Evolutionary conservation across 1,140 invertebrate species (phyloP).

Genomic region (Platorchestia sp.): DNA sequence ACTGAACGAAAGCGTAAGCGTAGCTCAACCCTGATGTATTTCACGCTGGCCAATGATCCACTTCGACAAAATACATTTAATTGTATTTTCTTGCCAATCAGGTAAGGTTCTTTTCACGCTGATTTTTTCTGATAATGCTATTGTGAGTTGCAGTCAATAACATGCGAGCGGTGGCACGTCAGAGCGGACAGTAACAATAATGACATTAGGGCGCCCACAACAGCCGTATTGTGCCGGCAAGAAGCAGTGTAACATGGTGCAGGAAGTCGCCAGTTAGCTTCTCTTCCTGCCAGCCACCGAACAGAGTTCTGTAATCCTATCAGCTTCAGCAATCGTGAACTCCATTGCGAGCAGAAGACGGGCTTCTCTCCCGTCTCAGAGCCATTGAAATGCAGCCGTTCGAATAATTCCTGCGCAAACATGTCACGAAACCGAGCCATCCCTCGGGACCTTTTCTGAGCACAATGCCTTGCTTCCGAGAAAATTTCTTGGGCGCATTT

Average conservation of each 20-base stretch:
- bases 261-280: slow-evolving; percentile 40
- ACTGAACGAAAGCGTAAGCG: too few relatives aligned
- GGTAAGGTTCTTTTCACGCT: neutral
- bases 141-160: neutral
- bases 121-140: neutral
- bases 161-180: neutral
- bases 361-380: neutral
- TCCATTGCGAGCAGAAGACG: slow-evolving; percentile 21
- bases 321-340: slow-evolving; percentile 31
- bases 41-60: neutral
- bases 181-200: neutral
- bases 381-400: slow-evolving; percentile 26
- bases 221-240: neutral
- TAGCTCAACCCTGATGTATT: neutral
- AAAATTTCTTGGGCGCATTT: slow-evolving; percentile 28
- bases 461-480: neutral
- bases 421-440: slow-evolving; percentile 36
- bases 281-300: slow-evolving; percentile 19
- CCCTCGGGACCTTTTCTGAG: neutral
- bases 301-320: slow-evolving; percentile 30
- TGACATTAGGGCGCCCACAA: neutral
- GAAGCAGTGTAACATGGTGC: neutral
- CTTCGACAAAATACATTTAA: neutral
- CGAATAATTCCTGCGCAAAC: slow-evolving; percentile 42
- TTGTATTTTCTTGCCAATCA: neutral